These are phyloP conservation scores for Cydia pomonella DNA, from an alignment of 1,140 invertebrate species.

Conservation along the genomic window DNA sequence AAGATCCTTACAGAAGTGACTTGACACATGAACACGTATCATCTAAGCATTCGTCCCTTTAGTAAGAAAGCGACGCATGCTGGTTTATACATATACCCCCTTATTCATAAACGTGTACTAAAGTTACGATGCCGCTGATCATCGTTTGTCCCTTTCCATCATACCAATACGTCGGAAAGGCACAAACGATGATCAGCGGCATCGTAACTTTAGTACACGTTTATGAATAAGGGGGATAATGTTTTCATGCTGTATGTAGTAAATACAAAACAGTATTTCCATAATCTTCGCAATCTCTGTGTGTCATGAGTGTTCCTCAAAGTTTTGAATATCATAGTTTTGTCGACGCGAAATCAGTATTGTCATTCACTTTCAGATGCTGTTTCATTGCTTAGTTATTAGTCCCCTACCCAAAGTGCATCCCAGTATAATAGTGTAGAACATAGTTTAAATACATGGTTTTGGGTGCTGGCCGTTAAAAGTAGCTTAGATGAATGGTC, in stretches of 20 bases:
- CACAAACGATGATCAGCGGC: no score
- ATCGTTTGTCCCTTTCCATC: no score
- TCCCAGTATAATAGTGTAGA: conserved; percentile 74
- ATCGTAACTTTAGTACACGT: no score
- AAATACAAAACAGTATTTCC: no score
- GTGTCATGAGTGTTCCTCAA: conserved; percentile 1
- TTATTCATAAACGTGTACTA: no score
- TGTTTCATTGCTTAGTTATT: conserved; percentile 53
- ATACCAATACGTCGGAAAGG: no score
- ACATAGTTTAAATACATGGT: conserved; percentile 50
- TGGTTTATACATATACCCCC: no score
- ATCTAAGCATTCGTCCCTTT: no score
- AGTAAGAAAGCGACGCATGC: no score
- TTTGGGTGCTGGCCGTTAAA: conserved; percentile 70
- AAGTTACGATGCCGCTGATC: no score
- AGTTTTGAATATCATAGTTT: background rate
- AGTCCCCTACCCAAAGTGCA: conserved; percentile 68
- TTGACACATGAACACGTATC: background rate
- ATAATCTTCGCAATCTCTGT: background rate
- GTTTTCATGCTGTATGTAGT: no score
- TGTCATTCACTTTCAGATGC: conserved; percentile 41
- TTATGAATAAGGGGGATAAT: no score
- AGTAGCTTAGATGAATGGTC: conserved; percentile 66
- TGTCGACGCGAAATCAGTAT: conserved; percentile 47
- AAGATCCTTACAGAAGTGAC: background rate